Evolutionary conservation across 2,888 invertebrate species (phyloP), one percentile per base, ranked within the genome.

Genomic region (Atethmia centrago): DNA sequence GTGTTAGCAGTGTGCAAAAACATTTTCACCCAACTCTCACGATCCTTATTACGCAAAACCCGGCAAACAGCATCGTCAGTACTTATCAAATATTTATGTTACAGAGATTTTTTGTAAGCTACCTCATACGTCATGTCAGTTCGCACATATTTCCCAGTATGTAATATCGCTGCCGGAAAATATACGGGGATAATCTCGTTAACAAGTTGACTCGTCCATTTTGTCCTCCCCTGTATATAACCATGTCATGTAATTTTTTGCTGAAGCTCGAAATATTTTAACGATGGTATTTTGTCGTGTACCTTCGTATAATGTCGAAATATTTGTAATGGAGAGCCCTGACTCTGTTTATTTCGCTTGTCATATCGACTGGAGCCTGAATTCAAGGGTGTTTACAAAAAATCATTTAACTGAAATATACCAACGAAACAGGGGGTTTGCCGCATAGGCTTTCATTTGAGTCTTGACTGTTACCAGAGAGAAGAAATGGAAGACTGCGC

Each of bases 131-230:
- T 86, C 82, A 85, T 75, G 76, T 76, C 71, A 61, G 65, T 75
- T 63, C 62, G 49, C 71, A 80, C 74, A 83, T 81, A 79, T 81
- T 77, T 81, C 58, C 66, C 62, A 59, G 80, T 75, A 63, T 36
- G 31, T 71, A 72, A 87, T 82, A 78, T 82, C 56, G 31, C 47
- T 25, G 40, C 61, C 40, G 51, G 64, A 76, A 74, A 71, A 81
- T 85, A 77, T 74, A 74, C 71, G 63, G 74, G 72, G 77, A 87
- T 89, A 87, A 90, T 88, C 88, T 82, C 84, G 86, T 86, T 88
- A 89, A 87, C 88, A 88, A 85, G 85, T 84, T 84, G 79, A 84
- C 88, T 82, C 84, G 82, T 80, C 72, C 76, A 84, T 84, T 81
- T 78, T 71, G 49, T 66, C 70, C 59, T 47, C 58, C 68, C 40